phyloP scores from a whole-genome alignment of 2,888 invertebrate species.

The Amblyteles armatorius region DNA sequence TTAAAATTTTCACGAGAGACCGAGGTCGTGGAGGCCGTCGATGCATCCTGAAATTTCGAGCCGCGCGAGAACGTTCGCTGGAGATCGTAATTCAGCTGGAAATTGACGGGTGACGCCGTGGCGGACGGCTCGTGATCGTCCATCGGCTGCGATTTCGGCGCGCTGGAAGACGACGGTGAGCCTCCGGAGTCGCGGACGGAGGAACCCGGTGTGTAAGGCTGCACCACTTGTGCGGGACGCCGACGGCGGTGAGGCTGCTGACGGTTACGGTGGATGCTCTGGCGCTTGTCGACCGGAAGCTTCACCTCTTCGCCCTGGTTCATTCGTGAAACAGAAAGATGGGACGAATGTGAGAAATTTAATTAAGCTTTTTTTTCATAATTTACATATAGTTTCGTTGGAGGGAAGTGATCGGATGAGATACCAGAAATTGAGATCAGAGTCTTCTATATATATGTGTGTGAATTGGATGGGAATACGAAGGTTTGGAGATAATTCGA shows the following conservation, averaged over 20 bases:
- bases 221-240: conserved; percentile 49
- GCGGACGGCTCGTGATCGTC: conserved; percentile 11
- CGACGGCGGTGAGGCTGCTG: conserved; percentile 46
- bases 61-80: conserved; percentile 14
- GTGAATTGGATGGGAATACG: background rate
- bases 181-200: background rate
- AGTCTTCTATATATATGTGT: background rate
- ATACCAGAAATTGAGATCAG: background rate
- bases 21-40: conserved; percentile 18
- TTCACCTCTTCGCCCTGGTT: conserved; percentile 59
- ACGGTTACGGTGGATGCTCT: conserved; percentile 31
- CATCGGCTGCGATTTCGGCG: conserved; percentile 37
- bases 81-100: conserved; percentile 38
- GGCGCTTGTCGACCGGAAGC: conserved; percentile 39
- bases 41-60: conserved; percentile 14
- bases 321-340: background rate
- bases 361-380: too few relatives aligned
- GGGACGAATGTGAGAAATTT: background rate
- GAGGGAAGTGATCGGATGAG: background rate
- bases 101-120: conserved; percentile 46
- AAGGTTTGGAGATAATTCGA: background rate
- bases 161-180: conserved; percentile 18
- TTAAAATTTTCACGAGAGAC: conserved; percentile 53
- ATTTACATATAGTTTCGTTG: too few relatives aligned
- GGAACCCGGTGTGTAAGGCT: conserved; percentile 47